Conservation (phyloP, 2,888 invertebrate genomes). For the Synanthedon vespiformis region DNA sequence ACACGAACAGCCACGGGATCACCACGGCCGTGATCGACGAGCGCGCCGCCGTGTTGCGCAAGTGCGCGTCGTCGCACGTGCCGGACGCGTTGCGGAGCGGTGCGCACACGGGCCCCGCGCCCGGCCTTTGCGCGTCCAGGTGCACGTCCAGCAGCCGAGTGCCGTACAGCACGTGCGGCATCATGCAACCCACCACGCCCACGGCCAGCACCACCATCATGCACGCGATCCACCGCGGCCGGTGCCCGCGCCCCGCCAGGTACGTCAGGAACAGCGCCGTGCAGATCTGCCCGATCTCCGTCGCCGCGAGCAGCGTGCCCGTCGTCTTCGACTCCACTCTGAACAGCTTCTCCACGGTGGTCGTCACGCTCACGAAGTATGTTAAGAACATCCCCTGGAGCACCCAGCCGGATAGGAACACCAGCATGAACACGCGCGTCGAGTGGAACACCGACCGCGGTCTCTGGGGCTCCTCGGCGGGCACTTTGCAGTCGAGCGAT, state of each 20-base stretch:
- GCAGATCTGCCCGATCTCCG: slow-evolving; percentile 93
- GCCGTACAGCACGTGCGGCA: slow-evolving; percentile 90
- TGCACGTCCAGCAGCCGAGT: slow-evolving; percentile 73
- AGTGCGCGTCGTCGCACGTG: slow-evolving; percentile 72
- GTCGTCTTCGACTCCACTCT: slow-evolving; percentile 93
- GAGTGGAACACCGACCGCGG: slow-evolving; percentile 82
- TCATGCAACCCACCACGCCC: slow-evolving; percentile 86
- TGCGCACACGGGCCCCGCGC: slow-evolving; percentile 43
- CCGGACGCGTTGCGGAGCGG: slow-evolving; percentile 26
- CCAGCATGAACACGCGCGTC: slow-evolving; percentile 88
- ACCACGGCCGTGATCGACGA: slow-evolving; percentile 84
- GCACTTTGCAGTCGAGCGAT: slow-evolving; percentile 79
- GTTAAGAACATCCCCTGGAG: slow-evolving; percentile 93
- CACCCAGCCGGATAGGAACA: slow-evolving; percentile 90
- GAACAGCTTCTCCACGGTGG: slow-evolving; percentile 92
- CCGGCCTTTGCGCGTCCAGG: slow-evolving; percentile 39
- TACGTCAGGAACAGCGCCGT: slow-evolving; percentile 90
- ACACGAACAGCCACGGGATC: slow-evolving; percentile 88
- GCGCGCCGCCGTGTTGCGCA: slow-evolving; percentile 76
- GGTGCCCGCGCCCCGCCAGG: slow-evolving; percentile 90
- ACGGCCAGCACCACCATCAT: slow-evolving; percentile 91
- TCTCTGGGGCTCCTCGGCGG: slow-evolving; percentile 68
- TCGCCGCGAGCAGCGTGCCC: slow-evolving; percentile 89
- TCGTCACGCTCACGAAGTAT: slow-evolving; percentile 93
- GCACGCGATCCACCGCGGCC: slow-evolving; percentile 94